Evolutionary conservation across 2,888 invertebrate genomes (phyloP), one percentile per base, ranked within the genome.

Genomic region (Acrobasis suavella): DNA sequence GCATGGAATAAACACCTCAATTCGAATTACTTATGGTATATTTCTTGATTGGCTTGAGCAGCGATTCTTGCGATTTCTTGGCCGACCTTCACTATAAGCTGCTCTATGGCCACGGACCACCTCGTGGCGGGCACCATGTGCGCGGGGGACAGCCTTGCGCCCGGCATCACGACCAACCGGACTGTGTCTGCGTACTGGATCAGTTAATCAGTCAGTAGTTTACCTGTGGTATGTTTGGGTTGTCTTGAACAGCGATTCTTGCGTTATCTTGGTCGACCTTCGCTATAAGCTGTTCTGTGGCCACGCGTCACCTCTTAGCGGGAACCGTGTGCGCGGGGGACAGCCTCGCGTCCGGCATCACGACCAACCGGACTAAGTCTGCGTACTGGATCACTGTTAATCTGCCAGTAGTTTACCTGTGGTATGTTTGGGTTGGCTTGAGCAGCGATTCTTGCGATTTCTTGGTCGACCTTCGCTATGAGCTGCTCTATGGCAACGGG

Each of bases 111-210:
- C 7, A 75, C 70, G 0, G 91, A 74, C 92, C 92, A 93, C 12
- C 92, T 83, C 2, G 78, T 67, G 7, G 94, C 93, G 0, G 95
- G 91, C 55, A 93, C 82, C 1, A 86, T 82, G 84, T 96, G 96
- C 16, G 94, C 91, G 0, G 96, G 96, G 0, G 94, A 93, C n/a
- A 96, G 85, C 14, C 95, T 93, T 0, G 95, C 94, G 78, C 96
- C 96, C 0, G 94, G 93, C 95, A 96, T 96, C 9, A 96, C 95
- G 1, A 94, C 94, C 8, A 96, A 82, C 2, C 94, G 93, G 1
- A 96, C 93, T 1, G 93, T 92, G 69, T 94, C 94, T 0, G 93
- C 94, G 78, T 96, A 95, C 76, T 94, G 94, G 72, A 96, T 95
- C 59, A 96, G 96, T 95, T 66, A 96, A 84, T n/a, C n/a, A n/a